Evolutionary conservation across 2,888 invertebrate genomes (phyloP), one percentile per base, ranked within the genome.

Genomic region (Flexamia atlantica): DNA sequence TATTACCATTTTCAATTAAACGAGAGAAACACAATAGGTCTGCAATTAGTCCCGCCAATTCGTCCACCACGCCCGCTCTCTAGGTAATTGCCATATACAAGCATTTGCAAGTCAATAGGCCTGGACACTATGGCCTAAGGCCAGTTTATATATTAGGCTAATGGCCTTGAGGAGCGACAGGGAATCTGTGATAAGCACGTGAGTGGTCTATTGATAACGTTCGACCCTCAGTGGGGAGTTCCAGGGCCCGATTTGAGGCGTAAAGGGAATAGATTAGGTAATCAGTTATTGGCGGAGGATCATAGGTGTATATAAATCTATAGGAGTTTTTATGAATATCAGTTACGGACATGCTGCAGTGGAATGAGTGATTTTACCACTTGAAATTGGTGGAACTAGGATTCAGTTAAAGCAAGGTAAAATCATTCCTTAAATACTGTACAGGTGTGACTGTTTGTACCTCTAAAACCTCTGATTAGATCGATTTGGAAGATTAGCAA

Each of bases 1-100:
- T 20, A 30, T 85, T 84, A 84, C 85, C 85, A 85, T 85, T 85
- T 85, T 84, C 85, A 85, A 85, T 85, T 85, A 85, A 85, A 84
- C 85, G 85, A 85, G 64, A 81, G 64, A 81, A 83, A 28, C 76
- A 76, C 76, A 76, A 76, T 76, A 42, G 76, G 72, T 14, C 32
- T 25, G 42, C 40, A 72, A 76, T 76, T 42, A 76, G 25, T 23
- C 25, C 28, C 23, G 76, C 28, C 76, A 50, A 46, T 76, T 42
- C 46, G 46, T 20, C 76, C 7, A n/a, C 42, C 72, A 32, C 70
- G 40, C 76, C 36, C 76, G 28, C 76, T 12, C 68, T 10, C 46
- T 4, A 12, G 50, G 76, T 76, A 50, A 76, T 76, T 46, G 76
- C 76, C 46, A 46, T 76, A 76, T 46, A 76, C 46, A 42, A 76